Base-by-base conservation (phyloP, 2,113 vertebrate species). In the Hippocampus mohnikei region DNA sequence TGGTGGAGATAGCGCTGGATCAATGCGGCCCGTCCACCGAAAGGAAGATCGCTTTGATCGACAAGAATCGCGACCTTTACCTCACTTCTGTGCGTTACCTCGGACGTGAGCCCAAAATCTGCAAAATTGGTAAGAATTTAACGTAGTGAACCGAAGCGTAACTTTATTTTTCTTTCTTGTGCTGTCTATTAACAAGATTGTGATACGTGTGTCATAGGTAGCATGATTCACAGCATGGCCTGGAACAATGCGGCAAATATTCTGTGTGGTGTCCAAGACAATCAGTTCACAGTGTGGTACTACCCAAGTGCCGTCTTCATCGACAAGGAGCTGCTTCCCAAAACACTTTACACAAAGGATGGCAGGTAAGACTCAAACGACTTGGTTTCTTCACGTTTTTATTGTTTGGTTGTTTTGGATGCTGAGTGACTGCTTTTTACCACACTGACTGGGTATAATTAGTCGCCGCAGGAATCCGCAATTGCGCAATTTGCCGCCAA, bases 1-100 rank as follows among this genome's bases (percentile, higher is more conserved):
- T 98, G 76, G 84, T 94, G 79, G 94, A 96, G 84, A 92, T 99
- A 71, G 95, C 95, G 67, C 88, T 99, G 89, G 95, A 99, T 86
- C 96, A 98, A 88, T 94, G 93, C 58, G 97, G 96, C 67, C 89
- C 93, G 33, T 93, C 93, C 59, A 94, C 75, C 78, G 95, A 96
- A 55, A 94, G 96, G 72, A 98, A 96, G 93, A 92, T 99, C 33
- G 95, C 95, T 73, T 90, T 99, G 85, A 94, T 97, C 84, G 96
- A 99, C 90, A 99, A 97, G 89, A 98, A 98, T 81, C 94, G 93
- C 78, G 96, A 99, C 88, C 94, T 99, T 46, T 95, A 94, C 84
- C 92, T 99, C 82, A 94, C 94, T 40, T 93, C 94, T 2, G 94
- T 96, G 65, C 94, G 94, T 50, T 92, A 93, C 81, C 94, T 95